phyloP scores from a whole-genome alignment of 2,797 vertebrate species.

The Rousettus madagascariensis region DNA sequence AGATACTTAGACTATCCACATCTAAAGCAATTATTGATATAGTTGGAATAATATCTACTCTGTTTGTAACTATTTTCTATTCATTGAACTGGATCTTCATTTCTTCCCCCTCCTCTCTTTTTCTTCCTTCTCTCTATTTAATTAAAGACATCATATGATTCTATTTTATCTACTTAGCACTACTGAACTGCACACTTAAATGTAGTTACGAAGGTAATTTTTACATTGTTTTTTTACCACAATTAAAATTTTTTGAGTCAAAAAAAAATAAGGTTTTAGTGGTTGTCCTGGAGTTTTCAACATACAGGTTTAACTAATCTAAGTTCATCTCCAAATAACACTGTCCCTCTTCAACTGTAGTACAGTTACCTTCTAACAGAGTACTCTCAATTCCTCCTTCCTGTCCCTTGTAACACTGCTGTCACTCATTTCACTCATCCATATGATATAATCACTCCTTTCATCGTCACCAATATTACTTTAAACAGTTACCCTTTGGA shows the following conservation, averaged over 20 bases:
- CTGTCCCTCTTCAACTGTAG: not conserved
- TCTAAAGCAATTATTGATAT: not conserved
- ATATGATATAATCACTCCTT: not conserved
- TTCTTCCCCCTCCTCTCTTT: not conserved
- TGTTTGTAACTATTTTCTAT: not conserved
- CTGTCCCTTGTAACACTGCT: not conserved
- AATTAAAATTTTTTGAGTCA: not conserved
- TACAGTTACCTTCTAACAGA: not conserved
- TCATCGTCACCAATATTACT: not conserved
- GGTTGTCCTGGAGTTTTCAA: not conserved
- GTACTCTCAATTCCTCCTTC: not conserved
- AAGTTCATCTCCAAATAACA: not conserved
- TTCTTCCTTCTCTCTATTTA: not conserved
- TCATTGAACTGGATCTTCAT: not conserved
- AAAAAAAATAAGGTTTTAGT: not conserved
- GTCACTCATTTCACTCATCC: not conserved
- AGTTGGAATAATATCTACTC: not conserved
- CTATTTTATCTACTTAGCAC: not conserved
- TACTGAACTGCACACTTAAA: not conserved
- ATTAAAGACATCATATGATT: not conserved
- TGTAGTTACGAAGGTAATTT: not conserved
- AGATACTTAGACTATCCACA: not conserved
- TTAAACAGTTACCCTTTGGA: constrained; percentile 11
- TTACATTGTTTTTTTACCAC: not conserved
- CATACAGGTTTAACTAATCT: not conserved